Evolutionary conservation across 2,797 vertebrate genomes (phyloP).

Genomic region (Pelodytes ibericus): DNA sequence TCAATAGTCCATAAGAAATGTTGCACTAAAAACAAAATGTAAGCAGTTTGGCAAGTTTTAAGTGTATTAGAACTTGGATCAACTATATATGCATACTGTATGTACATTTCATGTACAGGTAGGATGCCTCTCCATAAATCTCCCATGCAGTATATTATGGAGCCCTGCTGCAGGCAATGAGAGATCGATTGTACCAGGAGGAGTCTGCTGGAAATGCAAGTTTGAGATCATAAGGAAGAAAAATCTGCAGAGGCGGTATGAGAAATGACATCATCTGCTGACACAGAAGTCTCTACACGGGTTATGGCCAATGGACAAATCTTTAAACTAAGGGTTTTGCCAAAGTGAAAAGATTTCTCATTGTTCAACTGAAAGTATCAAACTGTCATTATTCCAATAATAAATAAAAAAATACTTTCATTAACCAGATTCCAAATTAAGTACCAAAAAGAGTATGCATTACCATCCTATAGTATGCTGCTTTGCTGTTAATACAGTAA

Average conservation of each 20-base stretch:
- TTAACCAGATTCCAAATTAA: no score
- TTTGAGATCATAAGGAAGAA: conserved; percentile 50
- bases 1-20: no score
- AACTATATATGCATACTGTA: background rate
- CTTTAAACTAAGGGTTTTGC: conserved; percentile 17
- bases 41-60: no score
- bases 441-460: no score
- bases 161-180: conserved; percentile 32
- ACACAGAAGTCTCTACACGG: conserved; percentile 34
- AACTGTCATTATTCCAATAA: no score
- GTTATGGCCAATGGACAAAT: conserved; percentile 29
- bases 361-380: background rate
- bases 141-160: conserved; percentile 17
- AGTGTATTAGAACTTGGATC: no score
- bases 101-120: background rate
- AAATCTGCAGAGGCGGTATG: conserved; percentile 46
- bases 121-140: conserved; percentile 37
- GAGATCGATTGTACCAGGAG: conserved; percentile 38
- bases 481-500: no score
- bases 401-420: no score
- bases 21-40: no score
- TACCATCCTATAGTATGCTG: no score
- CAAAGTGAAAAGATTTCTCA: conserved; percentile 19
- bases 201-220: conserved; percentile 51
- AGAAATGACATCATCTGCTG: conserved; percentile 51